Conservation (phyloP, 2,888 invertebrate genomes). For the Chydorus sphaericus region DNA sequence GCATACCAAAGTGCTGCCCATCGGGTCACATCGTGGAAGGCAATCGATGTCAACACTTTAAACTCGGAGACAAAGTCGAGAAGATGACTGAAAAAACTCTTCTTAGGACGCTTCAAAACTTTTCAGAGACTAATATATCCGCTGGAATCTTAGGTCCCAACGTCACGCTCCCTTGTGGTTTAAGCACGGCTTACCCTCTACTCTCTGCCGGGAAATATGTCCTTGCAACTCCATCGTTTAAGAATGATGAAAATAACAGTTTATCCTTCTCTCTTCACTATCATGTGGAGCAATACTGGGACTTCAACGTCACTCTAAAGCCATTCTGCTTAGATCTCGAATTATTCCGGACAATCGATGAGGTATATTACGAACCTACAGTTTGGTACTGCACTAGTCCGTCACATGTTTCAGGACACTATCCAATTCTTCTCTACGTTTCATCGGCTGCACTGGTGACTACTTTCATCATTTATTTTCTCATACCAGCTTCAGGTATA, state of each 20-base stretch:
- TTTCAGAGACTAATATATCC: neutral
- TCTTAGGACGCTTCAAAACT: neutral
- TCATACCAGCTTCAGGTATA: conserved; percentile 11
- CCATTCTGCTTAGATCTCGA: neutral
- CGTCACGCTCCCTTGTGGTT: neutral
- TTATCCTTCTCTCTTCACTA: neutral
- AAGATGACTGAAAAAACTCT: neutral
- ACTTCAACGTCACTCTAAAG: neutral
- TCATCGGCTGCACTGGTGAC: conserved; percentile 5
- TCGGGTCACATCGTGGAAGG: neutral
- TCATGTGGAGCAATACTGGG: neutral
- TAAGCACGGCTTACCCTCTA: neutral
- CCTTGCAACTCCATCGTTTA: neutral
- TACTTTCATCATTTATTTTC: conserved; percentile 12
- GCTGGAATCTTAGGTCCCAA: neutral
- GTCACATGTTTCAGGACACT: neutral
- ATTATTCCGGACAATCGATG: neutral
- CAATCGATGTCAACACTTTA: neutral
- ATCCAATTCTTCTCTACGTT: conserved; percentile 10
- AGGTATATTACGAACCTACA: neutral
- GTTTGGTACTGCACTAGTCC: neutral
- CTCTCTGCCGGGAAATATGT: neutral
- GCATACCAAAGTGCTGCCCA: conserved; percentile 8
- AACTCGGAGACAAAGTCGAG: neutral
- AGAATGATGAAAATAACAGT: neutral